A percentile compares a stretch with the other conserved stretches of the same genome.
These are phyloP conservation scores for Notarius quadriscutis DNA, from an alignment of 2,113 vertebrate species.

Conservation along the genomic window DNA sequence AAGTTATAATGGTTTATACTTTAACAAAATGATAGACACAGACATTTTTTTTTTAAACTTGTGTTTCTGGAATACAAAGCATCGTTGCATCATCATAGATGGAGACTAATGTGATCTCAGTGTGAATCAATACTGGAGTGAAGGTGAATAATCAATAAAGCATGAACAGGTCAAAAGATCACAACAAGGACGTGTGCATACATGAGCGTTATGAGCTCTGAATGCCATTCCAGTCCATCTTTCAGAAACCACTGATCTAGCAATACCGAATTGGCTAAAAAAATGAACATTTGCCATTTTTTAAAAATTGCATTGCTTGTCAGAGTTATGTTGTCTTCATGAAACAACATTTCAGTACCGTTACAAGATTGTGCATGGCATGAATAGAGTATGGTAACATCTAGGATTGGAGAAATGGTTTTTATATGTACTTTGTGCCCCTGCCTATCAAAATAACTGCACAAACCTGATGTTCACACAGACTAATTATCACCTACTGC, in stretches of 20 bases:
- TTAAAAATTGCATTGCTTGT: neutral
- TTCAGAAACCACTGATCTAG: neutral
- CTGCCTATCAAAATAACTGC: neutral
- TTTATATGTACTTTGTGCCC: neutral
- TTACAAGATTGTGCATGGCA: neutral
- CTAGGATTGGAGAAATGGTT: neutral
- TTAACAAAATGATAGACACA: neutral
- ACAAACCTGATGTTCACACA: neutral
- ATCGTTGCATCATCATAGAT: neutral
- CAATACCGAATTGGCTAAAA: neutral
- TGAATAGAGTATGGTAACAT: neutral
- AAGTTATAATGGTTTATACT: neutral
- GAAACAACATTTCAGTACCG: neutral
- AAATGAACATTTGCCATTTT: neutral
- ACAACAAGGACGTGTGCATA: neutral
- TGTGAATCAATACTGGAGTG: neutral
- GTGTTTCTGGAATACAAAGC: neutral
- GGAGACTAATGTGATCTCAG: neutral
- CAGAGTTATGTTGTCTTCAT: neutral
- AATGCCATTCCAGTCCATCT: neutral
- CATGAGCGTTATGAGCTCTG: neutral
- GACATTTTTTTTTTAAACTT: neutral
- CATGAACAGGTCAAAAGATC: neutral
- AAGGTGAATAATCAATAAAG: constrained; percentile 11
- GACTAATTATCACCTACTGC: neutral